Percentiles rank a stretch among this genome's conserved stretches.
phyloP scores from a whole-genome alignment of 2,888 invertebrate genomes.

The Drosophila mulleri region DNA sequence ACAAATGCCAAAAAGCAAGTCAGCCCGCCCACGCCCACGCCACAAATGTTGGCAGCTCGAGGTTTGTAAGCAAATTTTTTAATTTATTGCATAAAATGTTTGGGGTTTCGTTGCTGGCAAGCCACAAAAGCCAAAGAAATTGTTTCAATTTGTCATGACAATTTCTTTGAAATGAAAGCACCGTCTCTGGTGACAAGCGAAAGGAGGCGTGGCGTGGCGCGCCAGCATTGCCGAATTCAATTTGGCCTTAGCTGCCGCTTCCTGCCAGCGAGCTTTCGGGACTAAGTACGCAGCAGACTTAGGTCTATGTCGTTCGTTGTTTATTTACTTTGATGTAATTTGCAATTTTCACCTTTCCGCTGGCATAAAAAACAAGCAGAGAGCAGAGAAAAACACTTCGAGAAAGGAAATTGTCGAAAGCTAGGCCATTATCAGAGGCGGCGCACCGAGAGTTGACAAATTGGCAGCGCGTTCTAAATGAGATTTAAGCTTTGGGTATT shows the following conservation, averaged over 20 bases:
- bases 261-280: conserved; percentile 47
- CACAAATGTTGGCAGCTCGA: conserved; percentile 25
- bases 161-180: conserved; percentile 69
- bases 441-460: conserved; percentile 66
- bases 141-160: conserved; percentile 81
- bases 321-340: conserved; percentile 79
- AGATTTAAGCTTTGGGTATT: conserved; percentile 52
- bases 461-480: conserved; percentile 66
- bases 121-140: conserved; percentile 79
- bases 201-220: conserved; percentile 9
- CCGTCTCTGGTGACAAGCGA: conserved; percentile 11
- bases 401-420: conserved; percentile 73
- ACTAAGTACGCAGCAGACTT: conserved; percentile 34
- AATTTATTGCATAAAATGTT: conserved; percentile 78
- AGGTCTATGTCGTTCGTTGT: conserved; percentile 63
- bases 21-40: not conserved
- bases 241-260: conserved; percentile 71
- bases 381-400: conserved; percentile 4
- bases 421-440: conserved; percentile 63
- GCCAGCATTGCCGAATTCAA: conserved; percentile 71
- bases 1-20: conserved; percentile 57
- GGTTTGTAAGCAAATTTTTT: conserved; percentile 71
- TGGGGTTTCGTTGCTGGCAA: conserved; percentile 55
- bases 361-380: not conserved
- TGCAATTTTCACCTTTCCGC: conserved; percentile 78